These are phyloP conservation scores for Diceros bicornis DNA, from an alignment of 2,797 vertebrate species.

Conservation along the genomic window DNA sequence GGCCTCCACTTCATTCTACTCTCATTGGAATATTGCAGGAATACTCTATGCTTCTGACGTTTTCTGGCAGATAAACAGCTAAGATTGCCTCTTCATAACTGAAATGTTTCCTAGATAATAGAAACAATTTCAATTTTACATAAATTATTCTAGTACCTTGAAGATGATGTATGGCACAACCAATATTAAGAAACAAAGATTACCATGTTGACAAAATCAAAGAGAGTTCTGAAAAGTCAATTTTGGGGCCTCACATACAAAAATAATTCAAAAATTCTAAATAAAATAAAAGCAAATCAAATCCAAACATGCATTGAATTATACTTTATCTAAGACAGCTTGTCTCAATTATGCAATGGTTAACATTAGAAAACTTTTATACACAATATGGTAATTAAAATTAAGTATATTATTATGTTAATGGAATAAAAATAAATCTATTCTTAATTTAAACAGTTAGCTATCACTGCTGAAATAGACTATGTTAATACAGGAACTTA, in stretches of 20 bases:
- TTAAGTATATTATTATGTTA: not conserved
- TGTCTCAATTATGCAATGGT: not conserved
- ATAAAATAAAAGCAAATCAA: not conserved
- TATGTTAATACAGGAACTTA: not conserved
- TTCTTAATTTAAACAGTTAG: not conserved
- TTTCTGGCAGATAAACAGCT: not conserved
- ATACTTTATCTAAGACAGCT: not conserved
- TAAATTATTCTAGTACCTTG: not conserved
- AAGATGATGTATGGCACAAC: not conserved
- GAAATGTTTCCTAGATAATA: not conserved
- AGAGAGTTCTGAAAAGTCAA: not conserved
- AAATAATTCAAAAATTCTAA: not conserved
- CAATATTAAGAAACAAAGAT: not conserved
- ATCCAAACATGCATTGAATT: not conserved
- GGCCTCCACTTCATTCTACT: not conserved
- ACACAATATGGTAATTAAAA: not conserved
- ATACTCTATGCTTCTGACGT: not conserved
- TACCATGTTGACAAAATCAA: not conserved
- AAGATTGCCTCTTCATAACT: not conserved
- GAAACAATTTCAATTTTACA: not conserved
- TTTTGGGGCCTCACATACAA: not conserved
- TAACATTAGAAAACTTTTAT: not conserved
- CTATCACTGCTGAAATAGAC: not conserved
- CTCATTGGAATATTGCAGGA: not conserved
- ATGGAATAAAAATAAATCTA: not conserved